These are phyloP conservation scores for Eurystomus glaucurus DNA, from an alignment of 2,797 vertebrate species.

Conservation along the genomic window DNA sequence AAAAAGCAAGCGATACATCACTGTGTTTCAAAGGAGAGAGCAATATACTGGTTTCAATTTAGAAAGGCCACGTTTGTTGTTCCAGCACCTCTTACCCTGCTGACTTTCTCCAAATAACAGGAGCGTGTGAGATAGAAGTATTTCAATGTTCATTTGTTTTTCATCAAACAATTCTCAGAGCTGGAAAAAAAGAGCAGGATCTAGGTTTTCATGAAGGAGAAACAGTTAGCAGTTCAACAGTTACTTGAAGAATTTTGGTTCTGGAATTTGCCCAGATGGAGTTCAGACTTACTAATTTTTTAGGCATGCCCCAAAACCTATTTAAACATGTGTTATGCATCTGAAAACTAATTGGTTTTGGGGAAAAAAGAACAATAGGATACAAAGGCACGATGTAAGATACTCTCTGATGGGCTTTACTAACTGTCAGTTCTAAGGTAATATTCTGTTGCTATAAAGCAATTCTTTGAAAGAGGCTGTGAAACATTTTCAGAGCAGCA, in stretches of 20 bases:
- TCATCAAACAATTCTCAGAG: neutral
- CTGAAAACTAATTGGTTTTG: neutral
- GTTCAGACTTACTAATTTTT: neutral
- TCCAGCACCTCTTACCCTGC: neutral
- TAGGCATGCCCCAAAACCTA: neutral
- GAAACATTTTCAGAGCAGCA: neutral
- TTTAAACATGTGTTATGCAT: neutral
- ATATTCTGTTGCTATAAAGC: neutral
- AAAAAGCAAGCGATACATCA: neutral
- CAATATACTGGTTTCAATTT: neutral
- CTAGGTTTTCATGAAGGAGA: neutral
- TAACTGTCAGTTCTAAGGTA: neutral
- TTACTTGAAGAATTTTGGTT: neutral
- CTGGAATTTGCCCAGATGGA: neutral
- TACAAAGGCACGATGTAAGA: neutral
- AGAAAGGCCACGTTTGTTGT: neutral
- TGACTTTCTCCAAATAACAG: neutral
- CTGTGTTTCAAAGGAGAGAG: neutral
- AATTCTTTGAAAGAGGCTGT: neutral
- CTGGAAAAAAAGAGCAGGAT: neutral
- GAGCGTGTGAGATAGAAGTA: neutral
- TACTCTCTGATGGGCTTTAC: neutral
- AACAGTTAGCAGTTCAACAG: neutral
- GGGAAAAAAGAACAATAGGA: neutral
- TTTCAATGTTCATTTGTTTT: neutral